These are phyloP conservation scores for Schlechtendalia chinensis DNA, from an alignment of 1,140 invertebrate species.

Conservation along the genomic window DNA sequence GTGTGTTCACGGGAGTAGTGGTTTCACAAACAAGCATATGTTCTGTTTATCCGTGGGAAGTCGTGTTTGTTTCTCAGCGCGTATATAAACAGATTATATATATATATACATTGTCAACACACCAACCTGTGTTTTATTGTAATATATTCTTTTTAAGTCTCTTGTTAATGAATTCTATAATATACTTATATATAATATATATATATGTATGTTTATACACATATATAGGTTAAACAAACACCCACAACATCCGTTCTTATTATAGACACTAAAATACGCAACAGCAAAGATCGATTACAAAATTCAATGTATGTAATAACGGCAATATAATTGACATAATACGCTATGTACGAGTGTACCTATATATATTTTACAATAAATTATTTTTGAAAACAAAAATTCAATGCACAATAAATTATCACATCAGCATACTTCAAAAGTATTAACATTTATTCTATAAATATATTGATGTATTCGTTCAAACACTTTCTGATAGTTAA, in stretches of 20 bases:
- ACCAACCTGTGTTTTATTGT: slow-evolving; percentile 10
- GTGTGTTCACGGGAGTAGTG: background rate
- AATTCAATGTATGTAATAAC: background rate
- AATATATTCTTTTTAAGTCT: background rate
- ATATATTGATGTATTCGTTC: too few species aligned
- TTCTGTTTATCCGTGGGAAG: background rate
- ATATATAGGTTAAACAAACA: background rate
- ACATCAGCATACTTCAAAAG: too few species aligned
- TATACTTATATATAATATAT: too few species aligned
- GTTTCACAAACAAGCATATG: background rate
- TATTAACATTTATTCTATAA: too few species aligned
- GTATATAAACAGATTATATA: too few species aligned
- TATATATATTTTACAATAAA: too few species aligned
- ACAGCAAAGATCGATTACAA: background rate
- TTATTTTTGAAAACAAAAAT: too few species aligned
- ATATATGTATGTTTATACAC: too few species aligned
- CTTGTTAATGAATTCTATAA: background rate
- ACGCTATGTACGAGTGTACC: background rate
- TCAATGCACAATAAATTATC: too few species aligned
- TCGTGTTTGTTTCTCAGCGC: background rate
- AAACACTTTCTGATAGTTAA: too few species aligned
- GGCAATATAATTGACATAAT: background rate
- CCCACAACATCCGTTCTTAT: background rate
- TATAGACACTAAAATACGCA: background rate
- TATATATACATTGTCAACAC: background rate